Percentiles rank a stretch among this genome's conserved stretches.
These are phyloP conservation scores for Troides aeacus DNA, from an alignment of 2,888 invertebrate species.

Conservation along the genomic window DNA sequence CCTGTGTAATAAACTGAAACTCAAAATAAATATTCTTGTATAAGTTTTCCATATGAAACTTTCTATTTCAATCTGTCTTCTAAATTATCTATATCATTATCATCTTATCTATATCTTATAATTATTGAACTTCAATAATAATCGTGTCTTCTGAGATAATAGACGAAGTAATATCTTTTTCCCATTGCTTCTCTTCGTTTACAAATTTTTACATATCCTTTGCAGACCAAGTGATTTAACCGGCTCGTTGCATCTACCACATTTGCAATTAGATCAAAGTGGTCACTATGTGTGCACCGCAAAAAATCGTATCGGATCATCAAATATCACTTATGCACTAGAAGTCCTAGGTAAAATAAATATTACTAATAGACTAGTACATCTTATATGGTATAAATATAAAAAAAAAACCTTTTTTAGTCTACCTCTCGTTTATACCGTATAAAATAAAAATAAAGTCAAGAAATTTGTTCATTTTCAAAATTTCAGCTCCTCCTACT, in stretches of 20 bases:
- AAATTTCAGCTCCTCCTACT: constrained; percentile 46
- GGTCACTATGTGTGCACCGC: constrained; percentile 55
- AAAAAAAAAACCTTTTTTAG: too few relatives aligned
- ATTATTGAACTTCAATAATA: too few relatives aligned
- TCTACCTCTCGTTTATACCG: too few relatives aligned
- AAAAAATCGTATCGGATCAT: constrained; percentile 40
- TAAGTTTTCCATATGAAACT: too few relatives aligned
- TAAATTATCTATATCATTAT: too few relatives aligned
- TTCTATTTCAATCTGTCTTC: too few relatives aligned
- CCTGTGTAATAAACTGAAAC: too few relatives aligned
- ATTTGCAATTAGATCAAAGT: constrained; percentile 40
- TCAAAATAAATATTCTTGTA: too few relatives aligned
- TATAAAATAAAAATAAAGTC: neutral
- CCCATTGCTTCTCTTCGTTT: neutral
- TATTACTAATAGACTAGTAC: too few relatives aligned
- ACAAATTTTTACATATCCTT: neutral
- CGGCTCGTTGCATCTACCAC: constrained; percentile 32
- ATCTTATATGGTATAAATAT: too few relatives aligned
- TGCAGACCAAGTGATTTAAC: constrained; percentile 16
- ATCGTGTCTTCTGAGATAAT: too few relatives aligned
- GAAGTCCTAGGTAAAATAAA: constrained; percentile 40
- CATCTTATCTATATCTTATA: neutral
- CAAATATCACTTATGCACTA: constrained; percentile 46
- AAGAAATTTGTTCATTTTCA: neutral
- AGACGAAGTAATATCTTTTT: too few relatives aligned